phyloP scores from a whole-genome alignment of 2,113 vertebrate species.

The Lethenteron camtschaticum region DNA sequence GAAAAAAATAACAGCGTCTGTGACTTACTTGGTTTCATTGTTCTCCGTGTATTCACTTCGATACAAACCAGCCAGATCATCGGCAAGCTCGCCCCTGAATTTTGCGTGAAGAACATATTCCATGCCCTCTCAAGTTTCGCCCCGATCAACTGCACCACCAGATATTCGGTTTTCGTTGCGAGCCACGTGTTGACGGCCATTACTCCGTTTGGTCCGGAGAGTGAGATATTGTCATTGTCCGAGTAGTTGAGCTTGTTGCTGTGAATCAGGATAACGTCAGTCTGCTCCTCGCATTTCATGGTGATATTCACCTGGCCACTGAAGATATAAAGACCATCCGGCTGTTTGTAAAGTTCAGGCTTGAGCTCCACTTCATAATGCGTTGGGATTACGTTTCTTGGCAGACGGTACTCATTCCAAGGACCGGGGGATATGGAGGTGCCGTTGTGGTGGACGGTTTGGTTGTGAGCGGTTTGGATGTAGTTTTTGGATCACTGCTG shows the following conservation, averaged over 20 bases:
- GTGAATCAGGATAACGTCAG: conserved; percentile 54
- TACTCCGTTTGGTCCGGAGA: conserved; percentile 7
- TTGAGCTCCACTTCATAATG: conserved; percentile 37
- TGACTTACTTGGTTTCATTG: conserved; percentile 26
- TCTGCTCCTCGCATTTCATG: conserved; percentile 34
- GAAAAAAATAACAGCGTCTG: no score
- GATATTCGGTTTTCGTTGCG: conserved; percentile 31
- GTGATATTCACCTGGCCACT: conserved; percentile 30
- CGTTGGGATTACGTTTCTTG: conserved; percentile 24
- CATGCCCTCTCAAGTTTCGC: conserved; percentile 12
- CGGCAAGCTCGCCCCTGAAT: conserved; percentile 52
- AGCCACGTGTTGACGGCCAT: conserved; percentile 16
- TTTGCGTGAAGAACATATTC: conserved; percentile 28
- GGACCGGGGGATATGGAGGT: conserved; percentile 6
- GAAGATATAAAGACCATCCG: conserved; percentile 33
- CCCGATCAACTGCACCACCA: conserved; percentile 32
- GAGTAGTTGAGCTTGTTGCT: conserved; percentile 55
- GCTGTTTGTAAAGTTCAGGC: conserved; percentile 25
- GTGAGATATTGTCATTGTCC: not conserved
- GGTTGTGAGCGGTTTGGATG: not conserved
- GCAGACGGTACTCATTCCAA: conserved; percentile 54
- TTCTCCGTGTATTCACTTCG: conserved; percentile 53
- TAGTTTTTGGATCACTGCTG: no score
- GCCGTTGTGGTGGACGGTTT: conserved; percentile 2
- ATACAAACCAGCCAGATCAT: conserved; percentile 68